phyloP scores from a whole-genome alignment of 2,797 vertebrate genomes.

The Crocodylus rhombifer region DNA sequence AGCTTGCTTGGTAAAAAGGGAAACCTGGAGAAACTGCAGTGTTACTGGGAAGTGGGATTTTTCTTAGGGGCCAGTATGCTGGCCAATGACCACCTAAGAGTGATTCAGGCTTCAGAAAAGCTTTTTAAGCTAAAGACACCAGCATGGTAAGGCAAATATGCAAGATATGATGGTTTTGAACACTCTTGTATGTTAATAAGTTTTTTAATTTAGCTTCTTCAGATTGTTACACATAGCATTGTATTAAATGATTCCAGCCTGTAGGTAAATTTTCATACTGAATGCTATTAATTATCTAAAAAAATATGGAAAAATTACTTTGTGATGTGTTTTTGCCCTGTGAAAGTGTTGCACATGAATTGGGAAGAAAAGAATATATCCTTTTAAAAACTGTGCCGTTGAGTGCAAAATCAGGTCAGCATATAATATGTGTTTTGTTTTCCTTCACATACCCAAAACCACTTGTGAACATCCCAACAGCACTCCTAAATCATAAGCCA shows the following conservation, averaged over 20 bases:
- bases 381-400: neutral
- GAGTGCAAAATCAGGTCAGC: neutral
- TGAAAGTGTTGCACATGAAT: neutral
- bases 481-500: neutral
- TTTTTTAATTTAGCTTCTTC: neutral
- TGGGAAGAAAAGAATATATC: neutral
- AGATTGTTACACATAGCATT: neutral
- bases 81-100: slow-evolving; percentile 94
- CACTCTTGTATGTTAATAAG: neutral
- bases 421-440: neutral
- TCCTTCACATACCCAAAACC: neutral
- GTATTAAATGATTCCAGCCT: neutral
- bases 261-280: neutral
- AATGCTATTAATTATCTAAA: neutral
- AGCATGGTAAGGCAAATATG: slow-evolving; percentile 87
- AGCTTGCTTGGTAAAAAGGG: slow-evolving; percentile 97
- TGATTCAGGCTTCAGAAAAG: slow-evolving; percentile 97
- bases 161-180: neutral
- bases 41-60: slow-evolving; percentile 99
- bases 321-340: neutral
- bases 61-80: slow-evolving; percentile 96
- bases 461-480: neutral
- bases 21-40: slow-evolving; percentile 97
- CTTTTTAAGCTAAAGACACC: slow-evolving; percentile 98
- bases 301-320: neutral